A percentile compares a stretch with the other conserved stretches of the same genome.
phyloP scores from a whole-genome alignment of 2,113 vertebrate species.

The Motacilla tschutschensis region DNA sequence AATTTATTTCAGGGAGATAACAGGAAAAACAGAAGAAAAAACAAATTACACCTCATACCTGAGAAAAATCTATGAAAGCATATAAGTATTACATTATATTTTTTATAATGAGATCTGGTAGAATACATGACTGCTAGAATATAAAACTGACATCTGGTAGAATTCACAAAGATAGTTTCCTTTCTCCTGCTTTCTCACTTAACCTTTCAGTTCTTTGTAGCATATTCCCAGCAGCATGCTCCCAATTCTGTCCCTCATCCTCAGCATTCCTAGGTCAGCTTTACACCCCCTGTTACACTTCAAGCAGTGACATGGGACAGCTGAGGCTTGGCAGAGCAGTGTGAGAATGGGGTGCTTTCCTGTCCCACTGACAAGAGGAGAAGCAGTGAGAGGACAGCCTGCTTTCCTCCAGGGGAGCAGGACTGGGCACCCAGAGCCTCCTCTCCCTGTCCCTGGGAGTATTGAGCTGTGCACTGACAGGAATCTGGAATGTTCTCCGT shows the following conservation, averaged over 20 bases:
- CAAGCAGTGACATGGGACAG: not conserved
- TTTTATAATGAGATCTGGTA: not conserved
- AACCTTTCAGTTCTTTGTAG: not conserved
- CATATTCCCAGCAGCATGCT: not conserved
- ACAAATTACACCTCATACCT: not conserved
- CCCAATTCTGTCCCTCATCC: not conserved
- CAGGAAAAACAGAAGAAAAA: not conserved
- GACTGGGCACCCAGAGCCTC: not conserved
- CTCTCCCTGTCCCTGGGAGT: not conserved
- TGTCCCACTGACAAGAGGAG: not conserved
- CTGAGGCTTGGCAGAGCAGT: not conserved
- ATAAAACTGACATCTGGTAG: not conserved
- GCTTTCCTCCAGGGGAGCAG: not conserved
- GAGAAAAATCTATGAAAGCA: constrained; percentile 2
- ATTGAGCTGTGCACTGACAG: not conserved
- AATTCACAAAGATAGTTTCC: not conserved
- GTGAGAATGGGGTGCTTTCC: not conserved
- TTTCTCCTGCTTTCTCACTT: not conserved
- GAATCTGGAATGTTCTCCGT: not conserved
- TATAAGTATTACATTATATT: not conserved
- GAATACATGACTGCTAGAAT: not conserved
- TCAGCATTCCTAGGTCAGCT: not conserved
- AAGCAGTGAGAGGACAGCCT: not conserved
- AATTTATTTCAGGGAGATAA: not conserved
- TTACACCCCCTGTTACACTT: not conserved